These are phyloP conservation scores for Neogale vison DNA, from an alignment of 2,113 vertebrate species.

Conservation along the genomic window DNA sequence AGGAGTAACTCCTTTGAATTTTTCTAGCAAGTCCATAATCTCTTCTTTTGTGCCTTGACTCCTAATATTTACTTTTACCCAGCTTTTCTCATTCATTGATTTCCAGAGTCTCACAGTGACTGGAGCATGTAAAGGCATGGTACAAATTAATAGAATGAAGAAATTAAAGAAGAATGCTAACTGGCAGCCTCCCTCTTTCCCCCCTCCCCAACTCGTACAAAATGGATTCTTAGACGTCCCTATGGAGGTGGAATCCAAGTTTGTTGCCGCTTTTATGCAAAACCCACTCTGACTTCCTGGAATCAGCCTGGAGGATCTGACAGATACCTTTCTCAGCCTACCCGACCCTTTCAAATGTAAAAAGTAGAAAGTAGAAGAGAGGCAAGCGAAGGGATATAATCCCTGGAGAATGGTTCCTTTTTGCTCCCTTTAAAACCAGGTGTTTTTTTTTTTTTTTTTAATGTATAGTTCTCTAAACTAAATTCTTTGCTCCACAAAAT, in stretches of 20 bases:
- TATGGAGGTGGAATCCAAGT: accelerated
- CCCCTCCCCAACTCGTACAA: accelerated
- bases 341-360: not conserved
- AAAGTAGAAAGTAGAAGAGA: not conserved
- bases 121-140: not conserved
- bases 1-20: not conserved
- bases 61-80: not conserved
- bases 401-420: not conserved
- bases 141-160: not conserved
- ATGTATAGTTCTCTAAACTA: not conserved
- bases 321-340: not conserved
- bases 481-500: not conserved
- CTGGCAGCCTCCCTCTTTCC: too few species aligned
- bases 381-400: not conserved
- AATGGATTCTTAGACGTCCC: accelerated
- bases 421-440: not conserved
- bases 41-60: not conserved
- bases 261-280: not conserved
- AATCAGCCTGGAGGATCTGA: not conserved
- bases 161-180: not conserved
- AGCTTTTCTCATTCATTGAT: not conserved
- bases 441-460: not conserved
- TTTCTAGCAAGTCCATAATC: not conserved
- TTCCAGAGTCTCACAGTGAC: not conserved
- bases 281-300: not conserved